Conservation (phyloP, 2,113 vertebrate genomes). For the Petroica traversi region DNA sequence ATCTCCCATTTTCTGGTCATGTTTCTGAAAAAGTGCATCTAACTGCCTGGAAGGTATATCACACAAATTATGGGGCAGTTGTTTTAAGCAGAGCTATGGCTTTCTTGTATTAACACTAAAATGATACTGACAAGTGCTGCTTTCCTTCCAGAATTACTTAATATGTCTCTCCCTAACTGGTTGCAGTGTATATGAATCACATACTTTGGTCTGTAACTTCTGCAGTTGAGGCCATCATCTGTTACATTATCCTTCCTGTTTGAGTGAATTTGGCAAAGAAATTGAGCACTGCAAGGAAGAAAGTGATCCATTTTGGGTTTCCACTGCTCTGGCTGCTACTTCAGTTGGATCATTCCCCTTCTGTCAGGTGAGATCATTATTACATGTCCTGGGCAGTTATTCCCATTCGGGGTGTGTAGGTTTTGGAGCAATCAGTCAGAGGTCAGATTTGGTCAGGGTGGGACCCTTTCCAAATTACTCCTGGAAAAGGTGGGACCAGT, state of each 20-base stretch:
- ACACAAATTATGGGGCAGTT: neutral
- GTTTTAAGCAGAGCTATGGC: neutral
- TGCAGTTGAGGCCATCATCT: slow-evolving; percentile 14
- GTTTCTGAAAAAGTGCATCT: neutral
- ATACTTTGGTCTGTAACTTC: slow-evolving; percentile 26
- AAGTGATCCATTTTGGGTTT: neutral
- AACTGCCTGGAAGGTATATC: neutral
- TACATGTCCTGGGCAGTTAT: slow-evolving; percentile 11
- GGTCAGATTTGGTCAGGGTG: slow-evolving; percentile 38
- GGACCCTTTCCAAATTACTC: slow-evolving; percentile 34
- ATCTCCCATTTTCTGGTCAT: neutral
- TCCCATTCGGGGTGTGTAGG: slow-evolving; percentile 16
- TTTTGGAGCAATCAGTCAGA: slow-evolving; percentile 34
- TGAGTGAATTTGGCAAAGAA: slow-evolving; percentile 28
- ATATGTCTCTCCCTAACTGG: slow-evolving; percentile 25
- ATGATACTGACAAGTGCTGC: slow-evolving; percentile 48
- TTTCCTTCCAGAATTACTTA: slow-evolving; percentile 50
- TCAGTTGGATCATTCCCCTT: slow-evolving; percentile 17
- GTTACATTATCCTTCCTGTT: slow-evolving; percentile 45
- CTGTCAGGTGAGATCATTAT: slow-evolving; percentile 58
- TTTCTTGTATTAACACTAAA: slow-evolving; percentile 34
- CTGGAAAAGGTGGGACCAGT: slow-evolving; percentile 49
- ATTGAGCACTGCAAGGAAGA: neutral
- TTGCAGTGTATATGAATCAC: slow-evolving; percentile 33
- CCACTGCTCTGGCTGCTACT: slow-evolving; percentile 23